These are phyloP conservation scores for Clarias gariepinus DNA, from an alignment of 2,113 vertebrate species.

Conservation along the genomic window DNA sequence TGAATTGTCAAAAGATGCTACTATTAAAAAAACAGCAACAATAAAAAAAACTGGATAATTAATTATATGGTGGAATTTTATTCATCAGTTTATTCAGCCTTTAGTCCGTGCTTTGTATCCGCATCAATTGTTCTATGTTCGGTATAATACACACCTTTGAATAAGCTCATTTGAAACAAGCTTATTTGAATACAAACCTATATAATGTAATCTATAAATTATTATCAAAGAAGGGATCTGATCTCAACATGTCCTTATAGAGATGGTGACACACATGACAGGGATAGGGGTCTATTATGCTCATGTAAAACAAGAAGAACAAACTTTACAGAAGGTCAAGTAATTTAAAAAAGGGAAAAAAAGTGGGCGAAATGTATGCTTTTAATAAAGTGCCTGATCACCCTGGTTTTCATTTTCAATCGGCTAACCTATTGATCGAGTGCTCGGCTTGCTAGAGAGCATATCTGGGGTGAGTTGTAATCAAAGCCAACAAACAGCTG, in stretches of 20 bases:
- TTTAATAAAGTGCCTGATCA: conserved; percentile 69
- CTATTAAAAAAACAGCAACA: neutral
- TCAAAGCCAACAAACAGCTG: conserved; percentile 81
- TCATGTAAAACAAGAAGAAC: neutral
- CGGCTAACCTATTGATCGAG: conserved; percentile 86
- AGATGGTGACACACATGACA: neutral
- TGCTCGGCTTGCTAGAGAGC: conserved; percentile 79
- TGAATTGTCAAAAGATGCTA: neutral
- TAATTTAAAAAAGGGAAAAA: neutral
- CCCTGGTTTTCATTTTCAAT: conserved; percentile 67
- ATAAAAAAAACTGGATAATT: neutral
- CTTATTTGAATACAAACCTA: neutral
- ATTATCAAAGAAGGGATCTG: neutral
- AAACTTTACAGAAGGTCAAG: neutral
- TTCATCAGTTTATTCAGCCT: neutral
- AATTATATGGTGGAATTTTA: neutral
- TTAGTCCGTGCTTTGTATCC: neutral
- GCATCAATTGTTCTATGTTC: neutral
- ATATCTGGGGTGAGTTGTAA: conserved; percentile 76
- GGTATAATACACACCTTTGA: neutral
- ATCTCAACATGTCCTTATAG: neutral
- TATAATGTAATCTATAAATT: neutral
- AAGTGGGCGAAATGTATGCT: conserved; percentile 35
- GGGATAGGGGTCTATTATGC: neutral
- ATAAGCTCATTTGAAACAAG: neutral